Evolutionary conservation across 2,113 vertebrate genomes (phyloP).

Genomic region (Tragulus kanchil): DNA sequence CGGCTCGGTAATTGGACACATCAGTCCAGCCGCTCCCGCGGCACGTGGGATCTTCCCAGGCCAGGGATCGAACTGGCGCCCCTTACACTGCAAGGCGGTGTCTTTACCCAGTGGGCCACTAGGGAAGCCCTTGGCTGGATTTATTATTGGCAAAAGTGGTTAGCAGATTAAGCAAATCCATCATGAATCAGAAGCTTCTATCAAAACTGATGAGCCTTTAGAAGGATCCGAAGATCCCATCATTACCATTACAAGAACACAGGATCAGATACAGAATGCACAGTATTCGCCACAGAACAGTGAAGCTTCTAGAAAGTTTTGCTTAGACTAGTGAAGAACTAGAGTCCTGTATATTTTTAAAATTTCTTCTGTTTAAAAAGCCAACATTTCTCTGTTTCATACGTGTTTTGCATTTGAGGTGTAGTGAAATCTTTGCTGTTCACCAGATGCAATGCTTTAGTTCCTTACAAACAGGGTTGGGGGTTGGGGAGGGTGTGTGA

Average conservation of each 20-base stretch:
- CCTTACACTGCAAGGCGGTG: too few relatives aligned
- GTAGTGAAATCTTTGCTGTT: slow-evolving; percentile 92
- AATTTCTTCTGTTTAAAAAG: slow-evolving; percentile 93
- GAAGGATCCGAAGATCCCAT: slow-evolving; percentile 99
- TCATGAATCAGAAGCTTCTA: too few relatives aligned
- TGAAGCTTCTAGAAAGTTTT: slow-evolving; percentile 89
- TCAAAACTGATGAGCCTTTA: slow-evolving; percentile 98
- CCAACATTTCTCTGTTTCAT: slow-evolving; percentile 98
- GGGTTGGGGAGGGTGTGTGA: slow-evolving; percentile 79
- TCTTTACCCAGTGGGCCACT: too few relatives aligned
- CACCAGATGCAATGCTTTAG: slow-evolving; percentile 92
- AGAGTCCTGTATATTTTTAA: slow-evolving; percentile 89
- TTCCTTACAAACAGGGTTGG: slow-evolving; percentile 85
- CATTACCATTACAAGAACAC: slow-evolving; percentile 92
- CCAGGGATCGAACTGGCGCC: too few relatives aligned
- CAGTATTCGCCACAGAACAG: too few relatives aligned
- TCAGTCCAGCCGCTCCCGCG: too few relatives aligned
- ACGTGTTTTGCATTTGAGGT: slow-evolving; percentile 95
- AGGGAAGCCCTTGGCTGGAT: too few relatives aligned
- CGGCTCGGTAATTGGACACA: too few relatives aligned
- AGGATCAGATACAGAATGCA: too few relatives aligned
- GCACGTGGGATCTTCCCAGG: slow-evolving; percentile 81
- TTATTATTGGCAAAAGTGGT: neutral
- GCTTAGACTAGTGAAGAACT: slow-evolving; percentile 96
- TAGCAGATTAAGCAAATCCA: slow-evolving; percentile 85